Base-by-base conservation (phyloP, 1,140 invertebrate species). In the Drosophila teissieri region DNA sequence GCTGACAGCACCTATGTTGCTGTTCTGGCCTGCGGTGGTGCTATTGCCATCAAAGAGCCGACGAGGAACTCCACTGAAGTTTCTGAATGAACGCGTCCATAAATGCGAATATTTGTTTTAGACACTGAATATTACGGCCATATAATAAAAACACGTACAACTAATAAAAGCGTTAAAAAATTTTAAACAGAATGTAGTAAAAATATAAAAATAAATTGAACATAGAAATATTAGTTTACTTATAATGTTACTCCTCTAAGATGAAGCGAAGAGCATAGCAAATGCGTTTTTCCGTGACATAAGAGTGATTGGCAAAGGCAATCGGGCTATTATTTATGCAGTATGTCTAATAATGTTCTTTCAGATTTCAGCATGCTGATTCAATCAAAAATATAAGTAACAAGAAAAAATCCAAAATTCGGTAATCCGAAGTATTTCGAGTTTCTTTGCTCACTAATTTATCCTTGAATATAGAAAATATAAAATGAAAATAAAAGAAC, bases 41-140 rank as follows among this genome's bases (percentile, higher is more conserved):
- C 40, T 74, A 69, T 75, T 88, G 57, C 81, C 73, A 54, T 92
- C 92, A 12, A 92, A 85, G 14, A 92, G 75, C n/a, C 92, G 91
- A 51, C 92, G 86, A 39, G 91, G 91, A 58, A 92, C 90, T 56
- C 92, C 91, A 58, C 84, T 91, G 46, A 92, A 81, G 73, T 80
- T 88, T 82, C 90, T 91, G 80, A 37, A 69, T 58, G 73, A 36
- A 40, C 54, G 65, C 42, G 55, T 36, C 56, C 78, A 42, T 57
- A 40, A 36, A 15, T 40, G 74, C 17, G 51, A 63, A 78, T 80
- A 74, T 57, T 73, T 54, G 10, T 60, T 75, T 73, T 14, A 64
- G 64, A 81, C 70, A 80, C 64, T 63, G 48, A 75, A 46, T 58
- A 58, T 68, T 67, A 77, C 57, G 34, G 68, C 63, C 45, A 70